A percentile compares a stretch with the other conserved stretches of the same genome.
These are phyloP conservation scores for Calyptomena viridis DNA, from an alignment of 2,113 vertebrate genomes.

Conservation along the genomic window DNA sequence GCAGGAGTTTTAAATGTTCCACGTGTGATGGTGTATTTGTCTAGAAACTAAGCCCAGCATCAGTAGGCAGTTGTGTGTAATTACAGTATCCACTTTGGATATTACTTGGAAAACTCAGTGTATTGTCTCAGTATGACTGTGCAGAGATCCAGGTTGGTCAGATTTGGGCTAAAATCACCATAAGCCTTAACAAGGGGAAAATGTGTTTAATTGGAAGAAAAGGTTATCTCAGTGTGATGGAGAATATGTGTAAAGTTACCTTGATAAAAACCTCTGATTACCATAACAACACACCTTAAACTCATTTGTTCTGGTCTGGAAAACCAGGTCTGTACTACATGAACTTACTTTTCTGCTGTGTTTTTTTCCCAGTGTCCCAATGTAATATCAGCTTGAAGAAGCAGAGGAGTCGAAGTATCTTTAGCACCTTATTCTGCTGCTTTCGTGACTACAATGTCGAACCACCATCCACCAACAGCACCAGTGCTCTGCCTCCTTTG, in stretches of 20 bases:
- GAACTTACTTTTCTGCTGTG: background rate
- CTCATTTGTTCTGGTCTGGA: background rate
- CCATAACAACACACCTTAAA: background rate
- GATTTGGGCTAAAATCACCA: rapidly evolving
- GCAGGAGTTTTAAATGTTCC: background rate
- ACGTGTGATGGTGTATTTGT: rapidly evolving
- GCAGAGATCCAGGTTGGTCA: background rate
- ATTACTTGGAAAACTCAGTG: background rate
- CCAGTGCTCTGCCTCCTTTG: constrained; percentile 81
- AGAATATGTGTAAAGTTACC: background rate
- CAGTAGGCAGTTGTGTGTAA: background rate
- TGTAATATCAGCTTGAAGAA: constrained; percentile 91
- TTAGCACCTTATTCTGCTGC: constrained; percentile 98
- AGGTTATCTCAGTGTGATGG: background rate
- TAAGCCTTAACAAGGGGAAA: background rate
- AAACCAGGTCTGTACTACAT: background rate
- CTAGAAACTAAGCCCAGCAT: background rate
- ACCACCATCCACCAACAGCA: constrained; percentile 84
- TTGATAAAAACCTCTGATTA: background rate
- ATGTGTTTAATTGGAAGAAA: background rate
- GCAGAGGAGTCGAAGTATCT: constrained; percentile 90
- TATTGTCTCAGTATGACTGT: background rate
- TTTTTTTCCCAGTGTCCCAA: constrained; percentile 82
- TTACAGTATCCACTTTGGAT: background rate
- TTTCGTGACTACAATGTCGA: constrained; percentile 96